These are phyloP conservation scores for Chionoecetes opilio DNA, from an alignment of 1,140 invertebrate species.

Conservation along the genomic window DNA sequence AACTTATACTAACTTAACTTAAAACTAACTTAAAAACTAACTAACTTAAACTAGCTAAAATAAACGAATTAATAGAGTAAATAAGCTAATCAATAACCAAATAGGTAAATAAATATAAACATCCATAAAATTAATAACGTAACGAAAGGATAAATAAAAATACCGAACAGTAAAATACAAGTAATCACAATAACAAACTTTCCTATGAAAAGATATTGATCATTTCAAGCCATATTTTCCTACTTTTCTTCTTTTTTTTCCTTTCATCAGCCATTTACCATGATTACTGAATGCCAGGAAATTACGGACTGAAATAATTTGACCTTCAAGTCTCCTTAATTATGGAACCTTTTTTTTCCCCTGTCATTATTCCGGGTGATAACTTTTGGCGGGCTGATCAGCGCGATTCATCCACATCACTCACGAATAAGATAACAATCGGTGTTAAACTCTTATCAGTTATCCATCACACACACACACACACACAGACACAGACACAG, in stretches of 20 bases:
- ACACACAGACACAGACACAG: too few relatives aligned
- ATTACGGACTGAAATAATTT: neutral
- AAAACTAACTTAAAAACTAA: too few relatives aligned
- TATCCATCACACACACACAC: too few relatives aligned
- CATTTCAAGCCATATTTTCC: neutral
- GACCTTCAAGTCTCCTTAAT: neutral
- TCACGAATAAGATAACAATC: neutral
- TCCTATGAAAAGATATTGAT: too few relatives aligned
- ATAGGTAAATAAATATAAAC: too few relatives aligned
- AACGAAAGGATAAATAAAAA: neutral
- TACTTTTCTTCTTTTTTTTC: neutral
- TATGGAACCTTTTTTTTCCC: slow-evolving; percentile 16
- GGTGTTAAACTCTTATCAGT: too few relatives aligned
- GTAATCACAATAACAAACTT: neutral
- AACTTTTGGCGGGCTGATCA: neutral
- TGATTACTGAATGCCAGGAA: neutral
- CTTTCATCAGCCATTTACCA: neutral
- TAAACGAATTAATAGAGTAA: too few relatives aligned
- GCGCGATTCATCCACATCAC: neutral
- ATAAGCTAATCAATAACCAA: too few relatives aligned
- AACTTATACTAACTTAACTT: too few relatives aligned
- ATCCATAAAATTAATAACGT: neutral
- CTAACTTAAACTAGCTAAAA: too few relatives aligned
- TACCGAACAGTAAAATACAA: neutral
- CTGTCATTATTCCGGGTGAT: neutral